Evolutionary conservation across 2,888 invertebrate species (phyloP).

Genomic region (Callyntrura sp.): DNA sequence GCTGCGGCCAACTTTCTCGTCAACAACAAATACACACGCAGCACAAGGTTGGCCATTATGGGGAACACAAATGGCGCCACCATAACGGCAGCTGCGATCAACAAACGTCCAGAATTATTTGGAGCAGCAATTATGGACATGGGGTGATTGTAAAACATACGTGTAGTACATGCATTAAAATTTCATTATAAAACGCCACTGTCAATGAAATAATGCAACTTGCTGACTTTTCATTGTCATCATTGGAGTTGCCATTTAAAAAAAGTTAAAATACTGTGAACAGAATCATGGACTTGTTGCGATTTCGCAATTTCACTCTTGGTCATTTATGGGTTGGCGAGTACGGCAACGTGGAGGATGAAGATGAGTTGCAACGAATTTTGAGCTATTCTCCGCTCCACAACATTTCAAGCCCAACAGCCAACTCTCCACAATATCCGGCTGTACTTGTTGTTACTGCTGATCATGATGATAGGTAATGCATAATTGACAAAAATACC

Average conservation of each 20-base stretch:
- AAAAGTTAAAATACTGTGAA: neutral
- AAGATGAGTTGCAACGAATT: constrained; percentile 67
- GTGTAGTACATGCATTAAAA: constrained; percentile 16
- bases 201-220: neutral
- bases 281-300: constrained; percentile 78
- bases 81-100: constrained; percentile 96
- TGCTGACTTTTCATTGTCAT: neutral
- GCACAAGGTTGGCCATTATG: constrained; percentile 87
- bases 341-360: constrained; percentile 65
- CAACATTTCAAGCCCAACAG: constrained; percentile 73
- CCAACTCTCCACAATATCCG: constrained; percentile 69
- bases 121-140: constrained; percentile 97
- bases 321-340: constrained; percentile 76
- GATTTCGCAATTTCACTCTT: constrained; percentile 76
- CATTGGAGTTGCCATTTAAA: neutral
- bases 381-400: constrained; percentile 78
- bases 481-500: neutral
- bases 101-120: constrained; percentile 97
- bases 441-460: constrained; percentile 72
- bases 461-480: constrained; percentile 73
- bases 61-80: constrained; percentile 99
- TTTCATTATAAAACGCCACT: neutral
- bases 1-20: constrained; percentile 96
- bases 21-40: constrained; percentile 91
- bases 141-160: constrained; percentile 88